Evolutionary conservation across 2,888 invertebrate genomes (phyloP).

Genomic region (Alitta virens): DNA sequence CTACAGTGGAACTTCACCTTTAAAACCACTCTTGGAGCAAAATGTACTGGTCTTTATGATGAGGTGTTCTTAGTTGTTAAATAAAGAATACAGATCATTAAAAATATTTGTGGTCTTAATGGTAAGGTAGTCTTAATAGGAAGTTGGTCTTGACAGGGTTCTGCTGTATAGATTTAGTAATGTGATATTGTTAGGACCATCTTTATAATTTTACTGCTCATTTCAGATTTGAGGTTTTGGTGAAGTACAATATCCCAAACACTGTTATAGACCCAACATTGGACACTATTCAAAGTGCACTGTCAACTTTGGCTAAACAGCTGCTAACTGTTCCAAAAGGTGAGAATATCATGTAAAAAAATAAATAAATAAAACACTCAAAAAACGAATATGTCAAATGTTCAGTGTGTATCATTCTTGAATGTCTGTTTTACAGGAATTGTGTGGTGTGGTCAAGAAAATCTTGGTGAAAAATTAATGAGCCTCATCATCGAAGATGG

Average conservation of each 20-base stretch:
- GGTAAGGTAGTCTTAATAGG: too few relatives aligned
- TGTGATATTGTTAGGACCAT: constrained; percentile 2
- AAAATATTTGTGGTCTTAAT: too few relatives aligned
- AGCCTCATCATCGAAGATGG: constrained; percentile 38
- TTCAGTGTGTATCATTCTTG: too few relatives aligned
- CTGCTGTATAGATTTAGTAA: too few relatives aligned
- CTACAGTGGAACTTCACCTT: too few relatives aligned
- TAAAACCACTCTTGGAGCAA: too few relatives aligned
- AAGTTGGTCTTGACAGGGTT: too few relatives aligned
- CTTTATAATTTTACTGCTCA: neutral
- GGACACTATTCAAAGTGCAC: constrained; percentile 46
- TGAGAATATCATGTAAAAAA: constrained; percentile 17
- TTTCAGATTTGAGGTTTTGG: constrained; percentile 50
- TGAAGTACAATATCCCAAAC: constrained; percentile 54
- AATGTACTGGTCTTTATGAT: too few relatives aligned
- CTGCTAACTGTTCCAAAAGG: constrained; percentile 47
- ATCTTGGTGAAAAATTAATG: constrained; percentile 43
- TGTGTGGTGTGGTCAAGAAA: constrained; percentile 36
- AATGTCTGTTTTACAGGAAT: constrained; percentile 35
- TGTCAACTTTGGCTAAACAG: constrained; percentile 42
- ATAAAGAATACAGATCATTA: too few relatives aligned
- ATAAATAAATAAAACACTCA: too few relatives aligned
- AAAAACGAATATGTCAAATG: too few relatives aligned
- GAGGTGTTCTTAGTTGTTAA: too few relatives aligned
- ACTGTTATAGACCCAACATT: constrained; percentile 52